A percentile compares a stretch with the other conserved stretches of the same genome.
These are phyloP conservation scores for Eubasilissa splendida DNA, from an alignment of 2,888 invertebrate species.

Conservation along the genomic window DNA sequence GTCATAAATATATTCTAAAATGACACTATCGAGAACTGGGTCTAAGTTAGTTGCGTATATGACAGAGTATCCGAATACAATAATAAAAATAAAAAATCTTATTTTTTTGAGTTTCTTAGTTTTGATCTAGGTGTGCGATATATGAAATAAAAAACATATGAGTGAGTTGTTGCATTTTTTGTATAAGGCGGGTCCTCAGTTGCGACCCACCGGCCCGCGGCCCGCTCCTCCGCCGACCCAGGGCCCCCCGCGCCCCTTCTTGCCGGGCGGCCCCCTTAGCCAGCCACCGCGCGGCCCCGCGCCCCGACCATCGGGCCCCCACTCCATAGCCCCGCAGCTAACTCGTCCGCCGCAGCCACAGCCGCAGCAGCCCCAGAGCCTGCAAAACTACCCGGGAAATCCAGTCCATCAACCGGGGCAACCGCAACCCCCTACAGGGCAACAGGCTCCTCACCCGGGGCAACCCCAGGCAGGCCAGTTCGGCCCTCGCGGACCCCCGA, in stretches of 20 bases:
- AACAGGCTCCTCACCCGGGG: conserved; percentile 17
- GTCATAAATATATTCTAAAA: too few relatives aligned
- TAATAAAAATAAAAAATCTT: too few relatives aligned
- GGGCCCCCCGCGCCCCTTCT: conserved; percentile 67
- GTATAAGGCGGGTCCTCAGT: conserved; percentile 64
- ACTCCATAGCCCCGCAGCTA: conserved; percentile 65
- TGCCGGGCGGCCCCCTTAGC: conserved; percentile 62
- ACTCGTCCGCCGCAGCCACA: conserved; percentile 15
- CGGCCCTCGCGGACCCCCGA: conserved; percentile 46
- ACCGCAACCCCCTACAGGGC: conserved; percentile 35
- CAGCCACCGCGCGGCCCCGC: conserved; percentile 63
- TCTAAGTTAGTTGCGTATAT: too few relatives aligned
- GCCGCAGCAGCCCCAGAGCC: conserved; percentile 2
- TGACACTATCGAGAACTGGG: too few relatives aligned
- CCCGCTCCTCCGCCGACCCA: conserved; percentile 60
- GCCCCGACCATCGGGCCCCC: conserved; percentile 66
- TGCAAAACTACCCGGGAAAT: conserved; percentile 61
- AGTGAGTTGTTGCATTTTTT: not conserved
- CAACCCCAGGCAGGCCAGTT: conserved; percentile 39
- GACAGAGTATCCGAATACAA: too few relatives aligned
- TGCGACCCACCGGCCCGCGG: conserved; percentile 68
- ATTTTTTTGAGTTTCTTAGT: too few relatives aligned
- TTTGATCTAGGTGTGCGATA: too few relatives aligned
- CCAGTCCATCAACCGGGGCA: conserved; percentile 59
- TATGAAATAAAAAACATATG: too few relatives aligned